These are phyloP conservation scores for Pholis gunnellus DNA, from an alignment of 2,113 vertebrate species.

Conservation along the genomic window DNA sequence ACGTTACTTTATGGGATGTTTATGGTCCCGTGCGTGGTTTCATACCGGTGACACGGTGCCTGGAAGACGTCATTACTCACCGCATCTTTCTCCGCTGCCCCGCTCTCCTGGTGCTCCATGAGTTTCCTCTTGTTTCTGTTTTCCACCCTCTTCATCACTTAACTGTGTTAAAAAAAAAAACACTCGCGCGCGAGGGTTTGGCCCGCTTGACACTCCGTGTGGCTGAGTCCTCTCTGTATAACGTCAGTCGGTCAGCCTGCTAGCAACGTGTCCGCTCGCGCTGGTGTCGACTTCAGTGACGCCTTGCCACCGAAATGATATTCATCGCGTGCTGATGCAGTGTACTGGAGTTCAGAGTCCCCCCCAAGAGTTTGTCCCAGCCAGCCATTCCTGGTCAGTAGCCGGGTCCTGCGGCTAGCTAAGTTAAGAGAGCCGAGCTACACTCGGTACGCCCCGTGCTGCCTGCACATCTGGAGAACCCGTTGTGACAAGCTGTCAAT, in stretches of 20 bases:
- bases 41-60: neutral
- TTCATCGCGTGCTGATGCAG: slow-evolving; percentile 7
- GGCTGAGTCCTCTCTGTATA: neutral
- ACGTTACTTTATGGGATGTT: neutral
- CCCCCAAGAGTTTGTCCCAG: neutral
- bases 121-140: slow-evolving; percentile 71
- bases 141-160: slow-evolving; percentile 65
- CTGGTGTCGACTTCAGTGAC: slow-evolving; percentile 19
- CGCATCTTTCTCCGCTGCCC: slow-evolving; percentile 62
- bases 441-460: neutral
- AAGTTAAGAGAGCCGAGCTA: neutral
- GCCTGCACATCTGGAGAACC: slow-evolving; percentile 54
- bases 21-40: neutral
- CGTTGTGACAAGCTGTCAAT: slow-evolving; percentile 48
- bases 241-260: slow-evolving; percentile 14
- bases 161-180: neutral
- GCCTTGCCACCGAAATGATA: neutral
- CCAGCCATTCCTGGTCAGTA: slow-evolving; percentile 5
- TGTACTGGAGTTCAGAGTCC: neutral
- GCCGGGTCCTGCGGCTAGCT: slow-evolving; percentile 10
- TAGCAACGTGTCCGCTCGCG: slow-evolving; percentile 18
- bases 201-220: neutral
- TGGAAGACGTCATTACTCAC: slow-evolving; percentile 63
- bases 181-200: neutral
- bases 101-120: slow-evolving; percentile 50